A percentile compares a stretch with the other conserved stretches of the same genome.
Evolutionary conservation across 2,797 vertebrate species (phyloP).

Genomic region (Ambastaia sidthimunki): DNA sequence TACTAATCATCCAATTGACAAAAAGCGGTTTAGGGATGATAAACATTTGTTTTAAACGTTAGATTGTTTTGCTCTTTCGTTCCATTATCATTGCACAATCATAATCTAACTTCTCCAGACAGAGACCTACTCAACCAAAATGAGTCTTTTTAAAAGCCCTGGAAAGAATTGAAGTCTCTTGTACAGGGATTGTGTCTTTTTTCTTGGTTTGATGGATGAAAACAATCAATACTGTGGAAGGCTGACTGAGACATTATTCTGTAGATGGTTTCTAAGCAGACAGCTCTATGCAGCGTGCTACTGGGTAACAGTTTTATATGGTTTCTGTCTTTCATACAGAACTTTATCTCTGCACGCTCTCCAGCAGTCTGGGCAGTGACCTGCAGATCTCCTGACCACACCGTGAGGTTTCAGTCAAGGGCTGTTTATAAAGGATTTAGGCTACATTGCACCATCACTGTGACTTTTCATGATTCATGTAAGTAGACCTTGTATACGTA

Average conservation of each 20-base stretch:
- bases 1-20: too few species aligned
- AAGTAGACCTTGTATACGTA: constrained; percentile 11
- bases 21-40: neutral
- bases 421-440: constrained; percentile 33
- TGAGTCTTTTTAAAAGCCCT: constrained; percentile 9
- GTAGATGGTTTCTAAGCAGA: constrained; percentile 1
- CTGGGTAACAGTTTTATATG: constrained; percentile 1
- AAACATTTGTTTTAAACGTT: neutral
- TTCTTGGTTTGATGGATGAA: constrained; percentile 24
- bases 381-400: neutral
- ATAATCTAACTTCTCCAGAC: constrained; percentile 3
- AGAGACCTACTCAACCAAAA: constrained; percentile 15
- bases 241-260: constrained; percentile 34
- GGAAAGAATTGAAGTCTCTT: neutral
- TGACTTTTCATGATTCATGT: constrained; percentile 4
- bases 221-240: constrained; percentile 29
- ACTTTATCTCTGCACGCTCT: constrained; percentile 9
- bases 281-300: constrained; percentile 9
- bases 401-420: neutral
- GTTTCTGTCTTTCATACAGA: constrained; percentile 12
- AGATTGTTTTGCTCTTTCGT: neutral
- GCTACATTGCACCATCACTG: neutral
- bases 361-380: neutral
- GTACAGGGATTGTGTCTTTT: neutral
- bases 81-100: neutral